These are phyloP conservation scores for Neoscelio sp. DNA, from an alignment of 2,888 invertebrate species.

Conservation along the genomic window DNA sequence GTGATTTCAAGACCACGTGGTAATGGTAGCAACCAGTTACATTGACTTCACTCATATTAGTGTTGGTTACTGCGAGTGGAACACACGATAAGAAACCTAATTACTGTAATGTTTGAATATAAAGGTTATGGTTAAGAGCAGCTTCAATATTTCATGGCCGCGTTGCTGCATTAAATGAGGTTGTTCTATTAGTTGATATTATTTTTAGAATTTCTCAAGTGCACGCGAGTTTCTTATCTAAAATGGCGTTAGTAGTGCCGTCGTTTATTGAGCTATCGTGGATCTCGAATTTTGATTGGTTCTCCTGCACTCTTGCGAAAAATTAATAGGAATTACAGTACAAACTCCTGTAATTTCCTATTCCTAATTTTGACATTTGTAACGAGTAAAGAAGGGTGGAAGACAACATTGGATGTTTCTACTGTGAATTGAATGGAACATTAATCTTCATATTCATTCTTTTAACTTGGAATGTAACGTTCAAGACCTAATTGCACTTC, in stretches of 20 bases:
- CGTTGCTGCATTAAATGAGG: conserved; percentile 58
- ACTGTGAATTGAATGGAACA: too few species aligned
- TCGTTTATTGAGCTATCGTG: conserved; percentile 60
- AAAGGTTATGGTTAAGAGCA: conserved; percentile 65
- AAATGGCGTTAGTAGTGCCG: conserved; percentile 46
- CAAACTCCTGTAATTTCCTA: too few species aligned
- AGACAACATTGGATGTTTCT: too few species aligned
- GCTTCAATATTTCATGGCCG: conserved; percentile 60
- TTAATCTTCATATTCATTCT: too few species aligned
- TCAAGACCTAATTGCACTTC: conserved; percentile 17
- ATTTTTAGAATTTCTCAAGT: conserved; percentile 58
- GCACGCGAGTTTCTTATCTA: conserved; percentile 65
- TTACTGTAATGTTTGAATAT: conserved; percentile 54
- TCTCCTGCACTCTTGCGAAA: too few species aligned
- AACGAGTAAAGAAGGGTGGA: too few species aligned
- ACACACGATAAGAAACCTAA: conserved; percentile 63
- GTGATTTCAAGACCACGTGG: conserved; percentile 40
- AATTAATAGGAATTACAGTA: too few species aligned
- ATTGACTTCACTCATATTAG: conserved; percentile 59
- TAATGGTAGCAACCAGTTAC: conserved; percentile 40
- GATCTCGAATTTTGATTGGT: conserved; percentile 25
- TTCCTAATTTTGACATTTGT: too few species aligned
- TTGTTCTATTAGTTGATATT: conserved; percentile 57
- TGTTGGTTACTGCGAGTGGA: conserved; percentile 45
- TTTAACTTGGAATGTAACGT: too few species aligned